Evolutionary conservation across 2,888 invertebrate genomes (phyloP).

Genomic region (Himalopsyche kuldschensis): DNA sequence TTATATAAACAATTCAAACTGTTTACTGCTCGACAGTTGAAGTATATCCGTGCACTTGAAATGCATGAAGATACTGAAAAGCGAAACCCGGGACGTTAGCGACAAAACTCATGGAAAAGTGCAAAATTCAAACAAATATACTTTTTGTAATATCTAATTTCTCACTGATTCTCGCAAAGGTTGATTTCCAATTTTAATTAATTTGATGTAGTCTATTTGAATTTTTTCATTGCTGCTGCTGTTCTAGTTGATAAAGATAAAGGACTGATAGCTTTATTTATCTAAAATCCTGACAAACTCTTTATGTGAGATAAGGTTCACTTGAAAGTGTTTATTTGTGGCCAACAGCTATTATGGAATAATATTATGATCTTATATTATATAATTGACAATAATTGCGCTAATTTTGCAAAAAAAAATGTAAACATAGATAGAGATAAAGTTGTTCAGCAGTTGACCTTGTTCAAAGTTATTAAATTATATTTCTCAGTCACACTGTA

Average conservation of each 20-base stretch:
- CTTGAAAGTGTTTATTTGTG: neutral
- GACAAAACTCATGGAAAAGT: too few relatives aligned
- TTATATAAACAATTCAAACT: too few relatives aligned
- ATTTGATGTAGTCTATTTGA: too few relatives aligned
- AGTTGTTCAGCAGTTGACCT: neutral
- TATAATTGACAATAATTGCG: neutral
- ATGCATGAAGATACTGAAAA: too few relatives aligned
- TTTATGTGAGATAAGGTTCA: neutral
- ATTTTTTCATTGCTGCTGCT: neutral
- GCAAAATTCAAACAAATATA: too few relatives aligned
- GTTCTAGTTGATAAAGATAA: neutral
- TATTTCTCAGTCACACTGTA: neutral
- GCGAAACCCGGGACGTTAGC: too few relatives aligned
- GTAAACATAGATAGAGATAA: neutral
- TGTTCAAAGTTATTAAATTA: neutral
- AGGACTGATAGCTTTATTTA: neutral
- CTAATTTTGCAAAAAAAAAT: neutral
- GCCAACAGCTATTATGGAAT: neutral
- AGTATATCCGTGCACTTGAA: too few relatives aligned
- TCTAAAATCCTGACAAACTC: neutral
- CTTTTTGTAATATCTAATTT: too few relatives aligned
- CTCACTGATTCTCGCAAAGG: too few relatives aligned
- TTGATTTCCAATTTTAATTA: too few relatives aligned
- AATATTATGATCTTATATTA: neutral
- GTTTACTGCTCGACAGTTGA: too few relatives aligned